Conservation (phyloP, 2,888 invertebrate species). For the Dione vanillae region DNA sequence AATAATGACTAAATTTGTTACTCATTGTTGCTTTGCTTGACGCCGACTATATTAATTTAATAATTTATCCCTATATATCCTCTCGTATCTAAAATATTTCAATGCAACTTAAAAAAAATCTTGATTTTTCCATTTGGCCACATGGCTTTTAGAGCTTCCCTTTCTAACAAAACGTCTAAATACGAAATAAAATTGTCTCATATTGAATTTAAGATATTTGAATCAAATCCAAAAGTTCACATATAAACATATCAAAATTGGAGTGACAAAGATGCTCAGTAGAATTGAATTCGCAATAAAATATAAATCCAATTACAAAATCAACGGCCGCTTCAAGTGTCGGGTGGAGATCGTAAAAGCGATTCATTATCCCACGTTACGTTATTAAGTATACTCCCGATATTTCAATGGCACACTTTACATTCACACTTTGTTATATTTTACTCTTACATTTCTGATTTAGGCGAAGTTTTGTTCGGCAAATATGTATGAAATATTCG, state of each 20-base stretch:
- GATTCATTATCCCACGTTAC: constrained; percentile 10
- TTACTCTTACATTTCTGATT: neutral
- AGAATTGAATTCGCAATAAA: neutral
- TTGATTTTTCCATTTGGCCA: too few species aligned
- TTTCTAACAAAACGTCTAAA: too few species aligned
- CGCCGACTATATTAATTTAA: too few species aligned
- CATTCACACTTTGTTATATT: neutral
- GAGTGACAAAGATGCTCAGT: neutral
- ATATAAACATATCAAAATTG: neutral
- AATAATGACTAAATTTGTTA: neutral
- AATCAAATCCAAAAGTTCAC: neutral
- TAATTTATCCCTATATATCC: too few species aligned
- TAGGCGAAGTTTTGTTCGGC: neutral
- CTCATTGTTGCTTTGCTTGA: too few species aligned
- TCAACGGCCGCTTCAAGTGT: constrained; percentile 6
- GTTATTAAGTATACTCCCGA: constrained; percentile 19
- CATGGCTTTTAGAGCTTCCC: too few species aligned
- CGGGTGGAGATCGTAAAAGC: constrained; percentile 21
- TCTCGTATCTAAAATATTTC: too few species aligned
- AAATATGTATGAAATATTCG: too few species aligned
- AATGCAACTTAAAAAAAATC: too few species aligned
- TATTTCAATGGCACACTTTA: constrained; percentile 1
- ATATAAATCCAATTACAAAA: constrained; percentile 23
- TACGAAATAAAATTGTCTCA: too few species aligned
- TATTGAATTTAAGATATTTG: too few species aligned